Percentiles rank a stretch among this genome's conserved stretches.
Conservation (phyloP, 92 coral and sea anemone genomes). For the Umimayanthus chanpuru region DNA sequence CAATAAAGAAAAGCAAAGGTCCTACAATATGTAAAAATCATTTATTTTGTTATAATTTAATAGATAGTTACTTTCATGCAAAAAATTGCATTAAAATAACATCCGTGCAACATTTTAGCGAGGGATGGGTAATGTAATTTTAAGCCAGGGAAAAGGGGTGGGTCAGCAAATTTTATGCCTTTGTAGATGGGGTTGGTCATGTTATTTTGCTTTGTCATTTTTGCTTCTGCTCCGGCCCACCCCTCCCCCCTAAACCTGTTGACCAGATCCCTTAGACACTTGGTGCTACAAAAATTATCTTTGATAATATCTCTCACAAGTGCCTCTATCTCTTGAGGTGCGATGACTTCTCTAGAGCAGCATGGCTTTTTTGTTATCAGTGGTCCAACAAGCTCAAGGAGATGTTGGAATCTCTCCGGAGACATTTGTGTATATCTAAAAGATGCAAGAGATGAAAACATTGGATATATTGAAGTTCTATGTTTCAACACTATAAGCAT, state of each 20-base stretch:
- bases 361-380: too few species aligned
- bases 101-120: slow-evolving; percentile 2
- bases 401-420: too few species aligned
- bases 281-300: too few species aligned
- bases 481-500: too few species aligned
- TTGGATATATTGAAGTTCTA: too few species aligned
- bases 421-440: too few species aligned
- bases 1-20: not conserved
- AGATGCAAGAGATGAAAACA: too few species aligned
- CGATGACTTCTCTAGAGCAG: too few species aligned
- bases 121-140: not conserved
- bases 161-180: not conserved
- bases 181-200: slow-evolving; percentile 17
- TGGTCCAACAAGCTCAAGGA: too few species aligned
- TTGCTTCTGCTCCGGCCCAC: slow-evolving; percentile 27
- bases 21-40: slow-evolving; percentile 1
- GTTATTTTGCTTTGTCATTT: slow-evolving; percentile 27
- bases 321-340: too few species aligned
- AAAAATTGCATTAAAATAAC: slow-evolving; percentile 8
- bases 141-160: not conserved
- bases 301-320: too few species aligned
- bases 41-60: not conserved
- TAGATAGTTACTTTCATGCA: slow-evolving; percentile 21
- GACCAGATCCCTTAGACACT: slow-evolving; percentile 9
- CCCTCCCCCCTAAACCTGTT: slow-evolving; percentile 19